Evolutionary conservation across 1,140 invertebrate species (phyloP).

Genomic region (Mizuhopecten yessoensis): DNA sequence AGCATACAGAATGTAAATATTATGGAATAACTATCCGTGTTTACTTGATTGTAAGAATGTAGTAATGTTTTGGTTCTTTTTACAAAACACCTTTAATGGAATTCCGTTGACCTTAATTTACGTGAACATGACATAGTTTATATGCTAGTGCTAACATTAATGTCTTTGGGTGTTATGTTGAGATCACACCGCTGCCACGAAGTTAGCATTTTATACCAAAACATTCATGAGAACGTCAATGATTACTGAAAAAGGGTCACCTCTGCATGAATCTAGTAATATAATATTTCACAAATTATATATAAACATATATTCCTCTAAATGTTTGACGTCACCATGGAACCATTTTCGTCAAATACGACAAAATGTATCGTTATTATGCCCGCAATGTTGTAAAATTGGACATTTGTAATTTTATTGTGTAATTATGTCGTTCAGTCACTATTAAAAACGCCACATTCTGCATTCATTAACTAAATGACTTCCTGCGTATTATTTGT

Average conservation of each 20-base stretch:
- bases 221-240: background rate
- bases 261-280: background rate
- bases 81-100: no score
- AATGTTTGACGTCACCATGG: background rate
- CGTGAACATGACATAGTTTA: background rate
- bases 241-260: background rate
- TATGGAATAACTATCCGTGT: no score
- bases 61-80: no score
- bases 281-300: no score
- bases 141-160: background rate
- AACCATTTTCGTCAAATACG: background rate
- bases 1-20: no score
- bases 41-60: no score
- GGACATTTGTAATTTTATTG: background rate
- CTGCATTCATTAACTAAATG: background rate
- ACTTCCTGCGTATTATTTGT: background rate
- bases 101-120: background rate
- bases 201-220: background rate
- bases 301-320: background rate
- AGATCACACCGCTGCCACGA: background rate
- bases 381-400: background rate
- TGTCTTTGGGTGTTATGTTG: background rate
- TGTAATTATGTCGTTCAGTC: background rate
- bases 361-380: background rate
- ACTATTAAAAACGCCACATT: background rate